A percentile compares a stretch with the other conserved stretches of the same genome.
phyloP scores from a whole-genome alignment of 2,113 vertebrate species.

The Chunga burmeisteri region DNA sequence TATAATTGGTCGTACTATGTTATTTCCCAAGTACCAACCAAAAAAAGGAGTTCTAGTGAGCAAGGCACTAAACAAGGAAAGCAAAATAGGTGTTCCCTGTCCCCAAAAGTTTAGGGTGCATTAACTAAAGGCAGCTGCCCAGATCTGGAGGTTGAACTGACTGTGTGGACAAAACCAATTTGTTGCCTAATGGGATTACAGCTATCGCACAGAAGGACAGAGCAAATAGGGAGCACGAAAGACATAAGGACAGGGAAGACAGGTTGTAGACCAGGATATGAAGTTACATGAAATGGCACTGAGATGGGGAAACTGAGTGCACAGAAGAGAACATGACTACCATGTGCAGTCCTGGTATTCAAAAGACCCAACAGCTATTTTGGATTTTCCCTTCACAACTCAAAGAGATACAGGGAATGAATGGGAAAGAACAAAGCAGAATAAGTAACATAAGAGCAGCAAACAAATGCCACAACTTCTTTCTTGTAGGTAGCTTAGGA shows the following conservation, averaged over 20 bases:
- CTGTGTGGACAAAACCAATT: neutral
- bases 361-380: neutral
- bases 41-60: neutral
- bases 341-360: neutral
- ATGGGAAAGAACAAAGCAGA: conserved; percentile 1
- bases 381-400: neutral
- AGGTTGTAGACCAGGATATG: neutral
- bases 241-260: neutral
- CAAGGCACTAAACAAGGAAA: neutral
- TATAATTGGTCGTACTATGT: neutral
- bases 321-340: neutral
- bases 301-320: neutral
- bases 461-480: neutral
- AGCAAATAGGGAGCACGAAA: neutral
- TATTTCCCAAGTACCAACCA: neutral
- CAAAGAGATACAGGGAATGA: neutral
- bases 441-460: neutral
- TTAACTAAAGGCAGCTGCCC: neutral
- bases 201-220: neutral
- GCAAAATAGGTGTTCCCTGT: neutral
- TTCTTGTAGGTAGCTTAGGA: neutral
- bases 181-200: neutral
- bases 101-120: neutral
- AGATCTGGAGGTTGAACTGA: neutral
- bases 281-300: neutral